phyloP scores from a whole-genome alignment of 2,113 vertebrate genomes.

The Microcebus murinus region DNA sequence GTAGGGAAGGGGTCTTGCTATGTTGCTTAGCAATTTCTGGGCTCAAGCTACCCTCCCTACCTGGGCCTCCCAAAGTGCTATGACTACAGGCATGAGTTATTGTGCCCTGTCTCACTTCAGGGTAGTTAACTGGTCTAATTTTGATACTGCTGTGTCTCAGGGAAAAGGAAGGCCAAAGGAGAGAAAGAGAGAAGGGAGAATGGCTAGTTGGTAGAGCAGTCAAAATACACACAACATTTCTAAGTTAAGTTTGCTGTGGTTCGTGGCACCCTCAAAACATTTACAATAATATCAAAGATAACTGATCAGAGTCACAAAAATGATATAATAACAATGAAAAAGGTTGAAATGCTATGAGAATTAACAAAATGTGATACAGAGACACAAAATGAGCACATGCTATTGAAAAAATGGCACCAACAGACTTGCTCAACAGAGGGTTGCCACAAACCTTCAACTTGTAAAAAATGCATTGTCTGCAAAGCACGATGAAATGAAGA shows the following conservation, averaged over 20 bases:
- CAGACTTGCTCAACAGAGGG: not conserved
- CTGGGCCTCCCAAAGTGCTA: no score
- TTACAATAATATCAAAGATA: not conserved
- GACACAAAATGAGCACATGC: not conserved
- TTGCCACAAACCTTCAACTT: not conserved
- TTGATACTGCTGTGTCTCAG: not conserved
- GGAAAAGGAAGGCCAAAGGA: not conserved
- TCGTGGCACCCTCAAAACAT: not conserved
- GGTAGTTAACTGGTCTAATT: not conserved
- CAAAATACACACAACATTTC: not conserved
- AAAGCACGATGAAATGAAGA: not conserved
- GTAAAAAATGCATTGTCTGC: not conserved
- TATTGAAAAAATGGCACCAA: not conserved
- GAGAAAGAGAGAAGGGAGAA: not conserved
- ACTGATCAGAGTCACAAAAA: not conserved
- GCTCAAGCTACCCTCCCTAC: no score
- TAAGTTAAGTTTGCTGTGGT: not conserved
- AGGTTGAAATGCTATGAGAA: not conserved
- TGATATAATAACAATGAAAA: not conserved
- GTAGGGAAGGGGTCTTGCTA: no score
- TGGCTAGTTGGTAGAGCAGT: not conserved
- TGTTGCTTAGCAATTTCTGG: no score
- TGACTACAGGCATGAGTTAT: no score
- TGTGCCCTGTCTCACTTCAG: not conserved
- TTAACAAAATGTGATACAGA: not conserved